phyloP scores from a whole-genome alignment of 2,888 invertebrate species.

The Callimorpha dominula region DNA sequence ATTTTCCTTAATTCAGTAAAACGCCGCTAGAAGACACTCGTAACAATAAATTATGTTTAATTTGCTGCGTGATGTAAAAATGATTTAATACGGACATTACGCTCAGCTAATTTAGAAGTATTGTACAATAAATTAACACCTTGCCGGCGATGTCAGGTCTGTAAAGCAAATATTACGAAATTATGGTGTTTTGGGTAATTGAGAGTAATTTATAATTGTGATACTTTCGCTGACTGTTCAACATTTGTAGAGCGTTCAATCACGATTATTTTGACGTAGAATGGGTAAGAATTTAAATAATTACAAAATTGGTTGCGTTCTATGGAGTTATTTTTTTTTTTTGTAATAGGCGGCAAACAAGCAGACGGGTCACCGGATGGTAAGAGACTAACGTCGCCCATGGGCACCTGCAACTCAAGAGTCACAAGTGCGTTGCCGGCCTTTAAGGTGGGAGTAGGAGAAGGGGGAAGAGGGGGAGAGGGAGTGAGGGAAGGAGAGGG shows the following conservation, averaged over 20 bases:
- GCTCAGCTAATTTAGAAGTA: slow-evolving; percentile 67
- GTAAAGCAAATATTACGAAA: slow-evolving; percentile 26
- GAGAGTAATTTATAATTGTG: slow-evolving; percentile 6
- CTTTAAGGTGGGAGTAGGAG: no score
- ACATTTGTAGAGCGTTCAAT: not conserved
- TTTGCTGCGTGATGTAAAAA: slow-evolving; percentile 64
- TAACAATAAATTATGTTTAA: slow-evolving; percentile 69
- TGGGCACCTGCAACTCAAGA: no score
- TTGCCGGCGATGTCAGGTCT: slow-evolving; percentile 37
- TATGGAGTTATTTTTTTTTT: no score
- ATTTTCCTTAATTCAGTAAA: slow-evolving; percentile 50
- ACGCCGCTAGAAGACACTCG: slow-evolving; percentile 47
- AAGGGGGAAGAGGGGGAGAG: no score
- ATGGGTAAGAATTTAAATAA: not conserved
- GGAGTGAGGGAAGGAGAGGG: no score
- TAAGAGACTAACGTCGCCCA: no score
- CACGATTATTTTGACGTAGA: not conserved
- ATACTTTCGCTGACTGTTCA: not conserved
- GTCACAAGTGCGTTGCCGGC: no score
- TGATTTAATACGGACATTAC: slow-evolving; percentile 70
- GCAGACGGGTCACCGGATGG: no score
- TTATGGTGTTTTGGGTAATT: slow-evolving; percentile 29
- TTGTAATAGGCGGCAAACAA: no score
- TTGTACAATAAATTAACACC: slow-evolving; percentile 66
- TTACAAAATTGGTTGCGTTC: not conserved